Base-by-base conservation (phyloP, 1,140 invertebrate genomes). In the Linepithema humile region DNA sequence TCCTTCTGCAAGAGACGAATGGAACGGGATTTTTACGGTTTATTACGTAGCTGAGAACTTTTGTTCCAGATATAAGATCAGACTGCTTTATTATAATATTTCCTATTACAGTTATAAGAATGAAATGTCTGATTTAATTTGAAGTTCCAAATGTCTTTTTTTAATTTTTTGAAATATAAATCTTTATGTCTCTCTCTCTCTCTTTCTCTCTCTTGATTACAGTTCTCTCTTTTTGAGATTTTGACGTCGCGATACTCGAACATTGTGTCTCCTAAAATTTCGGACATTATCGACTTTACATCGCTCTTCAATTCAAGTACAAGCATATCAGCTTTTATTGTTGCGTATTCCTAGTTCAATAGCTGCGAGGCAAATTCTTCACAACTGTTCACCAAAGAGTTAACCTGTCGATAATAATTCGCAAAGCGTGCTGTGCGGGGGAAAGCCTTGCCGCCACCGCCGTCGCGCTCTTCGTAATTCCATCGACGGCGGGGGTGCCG, bases 321-420 rank as follows among this genome's bases (percentile, higher is more conserved):
- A n/a, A n/a, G n/a, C n/a, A n/a, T 62, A 12, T 40, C 45, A 38
- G 35, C 12, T 78, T 80, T 80, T 26, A 43, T 29, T 57, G 15
- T 55, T 43, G 48, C 35, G 38, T 43, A 48, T 32, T 80, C 23
- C 17, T 43, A 29, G 75, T 35, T 70, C 48, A 70, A 80, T 80
- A 69, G 38, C 64, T 64, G 48, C 26, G 3, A 48, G 70, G 40
- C 20, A 60, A 20, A 82, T 72, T 60, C 69, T 82, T 64, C 55
- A 80, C 78, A 85, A 87, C 67, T 84, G 82, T 82, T 84, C 62
- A 67, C 84, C 87, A 90, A 86, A 86, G 89, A 87, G 83, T 90
- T 91, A 87, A 88, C 85, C 85, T 89, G 91, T 87, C 86, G 88
- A 91, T 91, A 91, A 91, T 92, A 90, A 92, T 92, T 90, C 82